Percentiles rank a stretch among this genome's conserved stretches.
These are phyloP conservation scores for Cyrtodaria siliqua DNA, from an alignment of 2,888 invertebrate species.

Conservation along the genomic window DNA sequence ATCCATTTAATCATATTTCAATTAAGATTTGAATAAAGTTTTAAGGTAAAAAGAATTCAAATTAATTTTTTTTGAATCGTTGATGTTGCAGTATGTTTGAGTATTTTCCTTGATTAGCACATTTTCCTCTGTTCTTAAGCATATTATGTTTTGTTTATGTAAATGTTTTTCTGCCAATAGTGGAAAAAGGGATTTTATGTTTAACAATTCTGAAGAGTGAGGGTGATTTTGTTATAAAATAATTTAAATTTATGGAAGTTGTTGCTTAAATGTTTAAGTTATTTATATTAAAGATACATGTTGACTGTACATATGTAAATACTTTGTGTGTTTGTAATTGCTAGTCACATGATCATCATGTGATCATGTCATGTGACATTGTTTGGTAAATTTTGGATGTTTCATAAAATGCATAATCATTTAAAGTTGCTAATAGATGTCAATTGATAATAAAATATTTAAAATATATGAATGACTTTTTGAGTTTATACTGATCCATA, in stretches of 20 bases:
- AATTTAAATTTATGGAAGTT: background rate
- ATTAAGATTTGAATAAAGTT: too few relatives aligned
- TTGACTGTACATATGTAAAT: background rate
- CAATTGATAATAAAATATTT: slow-evolving; percentile 56
- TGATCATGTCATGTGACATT: slow-evolving; percentile 28
- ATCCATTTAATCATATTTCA: too few relatives aligned
- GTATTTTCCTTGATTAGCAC: background rate
- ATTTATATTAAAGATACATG: slow-evolving; percentile 27
- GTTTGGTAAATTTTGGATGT: slow-evolving; percentile 11
- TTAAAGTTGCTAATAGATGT: slow-evolving; percentile 62
- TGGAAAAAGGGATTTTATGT: too few relatives aligned
- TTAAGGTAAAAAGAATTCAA: too few relatives aligned
- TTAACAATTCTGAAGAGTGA: background rate
- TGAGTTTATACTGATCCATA: too few relatives aligned
- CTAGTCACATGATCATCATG: slow-evolving; percentile 46
- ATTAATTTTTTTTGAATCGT: too few relatives aligned
- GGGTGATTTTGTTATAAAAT: background rate
- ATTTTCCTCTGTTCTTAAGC: too few relatives aligned
- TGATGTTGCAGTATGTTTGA: too few relatives aligned
- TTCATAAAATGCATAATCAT: slow-evolving; percentile 54
- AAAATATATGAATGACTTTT: slow-evolving; percentile 11
- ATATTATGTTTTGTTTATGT: too few relatives aligned
- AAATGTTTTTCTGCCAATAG: too few relatives aligned
- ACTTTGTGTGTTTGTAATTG: slow-evolving; percentile 11
- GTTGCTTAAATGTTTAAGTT: background rate